phyloP scores from a whole-genome alignment of 2,797 vertebrate genomes.

The Lagothrix lagotricha region DNA sequence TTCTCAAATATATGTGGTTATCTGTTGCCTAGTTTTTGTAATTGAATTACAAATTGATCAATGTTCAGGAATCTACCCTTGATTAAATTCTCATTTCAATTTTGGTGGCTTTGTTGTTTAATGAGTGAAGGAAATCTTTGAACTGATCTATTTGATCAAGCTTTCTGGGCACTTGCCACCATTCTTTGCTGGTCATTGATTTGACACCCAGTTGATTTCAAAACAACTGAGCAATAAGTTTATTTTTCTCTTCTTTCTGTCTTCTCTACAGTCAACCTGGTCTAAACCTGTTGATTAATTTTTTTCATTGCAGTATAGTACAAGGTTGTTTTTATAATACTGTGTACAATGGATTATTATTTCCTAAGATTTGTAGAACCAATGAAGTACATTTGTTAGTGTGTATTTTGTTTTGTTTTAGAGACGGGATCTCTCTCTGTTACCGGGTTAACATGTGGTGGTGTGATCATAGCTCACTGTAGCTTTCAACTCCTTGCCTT shows the following conservation, averaged over 20 bases:
- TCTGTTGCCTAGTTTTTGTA: neutral
- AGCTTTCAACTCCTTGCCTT: neutral
- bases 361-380: constrained; percentile 32
- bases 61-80: neutral
- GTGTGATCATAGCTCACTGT: neutral
- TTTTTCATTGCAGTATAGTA: constrained; percentile 12
- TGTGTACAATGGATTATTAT: constrained; percentile 3
- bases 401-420: neutral
- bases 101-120: neutral
- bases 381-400: constrained; percentile 21
- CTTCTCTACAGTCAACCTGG: neutral
- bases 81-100: constrained; percentile 46
- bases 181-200: neutral
- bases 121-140: neutral
- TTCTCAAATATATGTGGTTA: neutral
- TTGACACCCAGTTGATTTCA: constrained; percentile 7
- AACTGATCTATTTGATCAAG: neutral
- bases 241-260: neutral
- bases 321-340: constrained; percentile 2
- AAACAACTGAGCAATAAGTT: neutral
- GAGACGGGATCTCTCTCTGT: neutral
- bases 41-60: constrained; percentile 40
- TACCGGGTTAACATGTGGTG: neutral
- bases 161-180: neutral
- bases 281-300: neutral